Evolutionary conservation across 2,888 invertebrate species (phyloP).

Genomic region (Sceliomorpha sp.): DNA sequence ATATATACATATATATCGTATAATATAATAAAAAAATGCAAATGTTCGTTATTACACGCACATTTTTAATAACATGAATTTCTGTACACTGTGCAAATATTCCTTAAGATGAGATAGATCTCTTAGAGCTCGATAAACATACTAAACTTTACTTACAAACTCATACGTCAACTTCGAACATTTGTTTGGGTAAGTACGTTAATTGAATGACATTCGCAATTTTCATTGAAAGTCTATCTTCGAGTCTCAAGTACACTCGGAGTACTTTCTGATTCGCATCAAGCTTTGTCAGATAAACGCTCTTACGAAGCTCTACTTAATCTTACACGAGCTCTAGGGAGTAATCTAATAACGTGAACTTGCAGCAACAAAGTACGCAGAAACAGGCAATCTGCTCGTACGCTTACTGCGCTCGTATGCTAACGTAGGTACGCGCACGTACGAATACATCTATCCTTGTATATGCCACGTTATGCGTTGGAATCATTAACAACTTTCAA

Average conservation of each 20-base stretch:
- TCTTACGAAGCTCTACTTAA: constrained; percentile 38
- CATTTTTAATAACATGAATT: too few species aligned
- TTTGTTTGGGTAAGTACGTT: too few species aligned
- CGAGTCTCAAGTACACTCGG: constrained; percentile 7
- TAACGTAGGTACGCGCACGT: constrained; percentile 19
- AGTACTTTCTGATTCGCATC: constrained; percentile 34
- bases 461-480: constrained; percentile 28
- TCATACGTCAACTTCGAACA: too few species aligned
- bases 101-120: too few species aligned
- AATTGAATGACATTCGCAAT: constrained; percentile 8
- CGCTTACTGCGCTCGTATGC: constrained; percentile 6
- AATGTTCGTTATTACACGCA: too few species aligned
- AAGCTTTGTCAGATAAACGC: constrained; percentile 53
- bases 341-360: constrained; percentile 56
- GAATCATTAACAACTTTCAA: constrained; percentile 64
- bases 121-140: too few species aligned
- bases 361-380: constrained; percentile 41
- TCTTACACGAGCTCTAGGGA: constrained; percentile 52
- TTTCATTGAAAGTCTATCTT: constrained; percentile 7
- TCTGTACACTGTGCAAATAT: too few species aligned
- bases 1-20: too few species aligned
- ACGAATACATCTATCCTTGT: constrained; percentile 37
- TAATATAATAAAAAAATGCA: too few species aligned
- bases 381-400: constrained; percentile 45
- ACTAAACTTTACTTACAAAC: too few species aligned